Percentiles rank a stretch among this genome's conserved stretches.
Conservation (phyloP, 2,888 invertebrate genomes). For the Coleophora flavipennella region DNA sequence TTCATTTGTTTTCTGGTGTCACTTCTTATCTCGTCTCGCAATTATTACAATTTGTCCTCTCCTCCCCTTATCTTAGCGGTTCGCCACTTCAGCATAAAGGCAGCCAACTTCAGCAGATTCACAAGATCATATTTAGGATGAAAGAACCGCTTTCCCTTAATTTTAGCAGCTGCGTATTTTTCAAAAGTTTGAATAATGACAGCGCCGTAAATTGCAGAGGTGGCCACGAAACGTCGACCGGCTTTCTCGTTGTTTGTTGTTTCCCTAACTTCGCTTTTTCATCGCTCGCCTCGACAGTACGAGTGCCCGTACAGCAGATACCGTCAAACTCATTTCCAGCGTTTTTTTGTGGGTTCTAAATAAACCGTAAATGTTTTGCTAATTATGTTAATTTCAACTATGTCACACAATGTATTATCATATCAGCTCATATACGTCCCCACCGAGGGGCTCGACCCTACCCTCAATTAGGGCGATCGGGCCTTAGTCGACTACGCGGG, state of each 20-base stretch:
- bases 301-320: too few species aligned
- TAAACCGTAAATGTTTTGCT: too few species aligned
- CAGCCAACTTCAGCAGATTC: slow-evolving; percentile 64
- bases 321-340: too few species aligned
- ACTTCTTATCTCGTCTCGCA: slow-evolving; percentile 71
- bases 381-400: too few species aligned
- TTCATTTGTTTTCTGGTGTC: slow-evolving; percentile 73
- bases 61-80: slow-evolving; percentile 68
- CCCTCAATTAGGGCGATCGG: too few species aligned
- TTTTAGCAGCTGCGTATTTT: slow-evolving; percentile 43
- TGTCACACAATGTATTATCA: too few species aligned
- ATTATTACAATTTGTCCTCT: slow-evolving; percentile 73
- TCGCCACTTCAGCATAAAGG: slow-evolving; percentile 66
- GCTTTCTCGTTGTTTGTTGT: slow-evolving; percentile 46
- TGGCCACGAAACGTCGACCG: slow-evolving; percentile 45
- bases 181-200: slow-evolving; percentile 61
- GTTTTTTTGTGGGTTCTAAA: too few species aligned
- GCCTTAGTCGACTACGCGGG: too few species aligned
- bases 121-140: slow-evolving; percentile 56
- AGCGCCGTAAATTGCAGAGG: slow-evolving; percentile 54
- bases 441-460: too few species aligned
- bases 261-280: slow-evolving; percentile 54
- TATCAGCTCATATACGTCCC: too few species aligned
- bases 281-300: slow-evolving; percentile 43
- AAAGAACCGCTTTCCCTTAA: slow-evolving; percentile 45